Evolutionary conservation across 2,888 invertebrate genomes (phyloP).

Genomic region (Hymenopus coronatus): DNA sequence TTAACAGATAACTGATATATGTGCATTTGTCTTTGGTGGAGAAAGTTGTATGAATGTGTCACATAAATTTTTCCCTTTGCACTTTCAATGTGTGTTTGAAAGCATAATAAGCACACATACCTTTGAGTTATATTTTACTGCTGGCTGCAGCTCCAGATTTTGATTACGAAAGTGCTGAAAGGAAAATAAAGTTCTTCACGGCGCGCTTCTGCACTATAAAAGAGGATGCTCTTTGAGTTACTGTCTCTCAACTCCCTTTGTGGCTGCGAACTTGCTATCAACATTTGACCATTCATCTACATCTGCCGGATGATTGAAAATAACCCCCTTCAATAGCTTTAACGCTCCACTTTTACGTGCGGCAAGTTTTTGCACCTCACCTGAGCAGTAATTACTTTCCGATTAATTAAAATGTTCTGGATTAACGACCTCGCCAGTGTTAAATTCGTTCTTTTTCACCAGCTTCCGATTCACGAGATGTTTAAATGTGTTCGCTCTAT

Average conservation of each 20-base stretch:
- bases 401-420: background rate
- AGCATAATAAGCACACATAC: too few species aligned
- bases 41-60: too few species aligned
- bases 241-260: background rate
- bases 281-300: conserved; percentile 1
- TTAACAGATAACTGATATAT: too few species aligned
- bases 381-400: background rate
- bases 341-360: background rate
- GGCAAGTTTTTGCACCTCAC: background rate
- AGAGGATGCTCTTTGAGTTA: background rate
- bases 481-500: background rate
- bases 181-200: background rate
- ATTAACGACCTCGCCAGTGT: background rate
- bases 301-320: background rate
- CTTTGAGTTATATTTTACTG: too few species aligned
- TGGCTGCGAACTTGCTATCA: background rate
- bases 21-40: too few species aligned
- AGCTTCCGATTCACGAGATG: background rate
- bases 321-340: background rate
- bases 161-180: too few species aligned
- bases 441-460: background rate
- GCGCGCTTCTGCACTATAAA: background rate
- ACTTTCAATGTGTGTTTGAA: too few species aligned
- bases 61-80: too few species aligned
- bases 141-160: too few species aligned